Evolutionary conservation across 2,113 vertebrate species (phyloP), one percentile per base, ranked within the genome.

Genomic region (Cryptomyrus ogoouensis): DNA sequence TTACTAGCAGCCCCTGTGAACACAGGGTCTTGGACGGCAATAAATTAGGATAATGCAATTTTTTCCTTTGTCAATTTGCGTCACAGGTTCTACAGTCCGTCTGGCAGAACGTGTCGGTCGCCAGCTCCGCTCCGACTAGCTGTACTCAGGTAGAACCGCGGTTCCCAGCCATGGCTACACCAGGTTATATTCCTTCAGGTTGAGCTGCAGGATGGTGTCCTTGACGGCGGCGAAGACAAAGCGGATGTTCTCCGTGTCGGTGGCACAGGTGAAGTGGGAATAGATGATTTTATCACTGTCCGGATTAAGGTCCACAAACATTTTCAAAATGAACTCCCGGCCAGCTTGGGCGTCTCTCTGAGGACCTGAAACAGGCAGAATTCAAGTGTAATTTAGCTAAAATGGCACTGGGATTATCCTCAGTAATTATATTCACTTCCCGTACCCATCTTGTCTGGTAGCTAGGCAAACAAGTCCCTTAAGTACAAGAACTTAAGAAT

Each of bases 291-390:
- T 98, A 93, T 99, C 97, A 95, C 97, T 97, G 95, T 98, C 97
- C 88, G 98, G 98, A 91, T 99, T 99, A 95, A 99, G 97, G 94
- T 98, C 98, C 93, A 99, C 98, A 2, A 99, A 99, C 98, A 99
- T 99, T 96, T 98, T 98, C 93, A 99, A 93, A 94, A 99, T 98
- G 90, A 99, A 99, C 94, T 99, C 98, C 92, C 98, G 95, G 90
- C 97, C 98, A 0, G 98, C 97, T 91, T 98, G 98, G 84, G 97
- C 97, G 91, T 98, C 97, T 91, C 97, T 94, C 88, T 97, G 97
- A 8, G 97, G 96, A 95, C 97, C 97, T 99, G 94, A 90, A 90
- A 89, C 35, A 66, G n/a, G 39, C 50, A 17, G 80, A 17, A 77
- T 49, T 88, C 84, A 85, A 53, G 49, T 6, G 46, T n/a, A 5